Conservation (phyloP, 2,797 vertebrate genomes). For the Pteropus rufus region DNA sequence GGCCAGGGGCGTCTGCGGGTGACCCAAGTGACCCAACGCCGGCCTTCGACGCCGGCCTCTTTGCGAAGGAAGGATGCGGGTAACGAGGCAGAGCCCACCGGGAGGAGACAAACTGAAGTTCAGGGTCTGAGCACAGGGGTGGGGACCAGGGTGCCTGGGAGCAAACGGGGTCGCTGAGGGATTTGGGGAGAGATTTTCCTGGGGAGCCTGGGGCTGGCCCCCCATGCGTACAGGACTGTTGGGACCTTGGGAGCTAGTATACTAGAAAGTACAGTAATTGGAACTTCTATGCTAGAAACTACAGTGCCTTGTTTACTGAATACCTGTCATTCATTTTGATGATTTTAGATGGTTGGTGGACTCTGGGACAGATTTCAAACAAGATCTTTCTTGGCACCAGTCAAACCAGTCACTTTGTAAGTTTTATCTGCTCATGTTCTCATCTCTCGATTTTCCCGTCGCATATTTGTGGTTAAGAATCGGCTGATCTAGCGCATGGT, state of each 20-base stretch:
- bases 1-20: accelerated
- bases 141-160: too few relatives aligned
- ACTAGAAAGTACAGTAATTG: too few relatives aligned
- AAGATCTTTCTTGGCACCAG: constrained; percentile 74
- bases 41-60: background rate
- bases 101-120: accelerated
- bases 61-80: accelerated
- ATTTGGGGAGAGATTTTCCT: background rate
- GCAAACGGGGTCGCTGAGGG: too few relatives aligned
- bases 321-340: background rate
- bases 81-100: background rate
- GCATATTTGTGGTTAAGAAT: background rate
- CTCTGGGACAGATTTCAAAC: constrained; percentile 85
- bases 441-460: background rate
- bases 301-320: background rate
- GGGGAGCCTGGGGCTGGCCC: background rate
- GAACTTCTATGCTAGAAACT: background rate
- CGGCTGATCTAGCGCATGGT: accelerated
- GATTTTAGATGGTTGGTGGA: constrained; percentile 78
- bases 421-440: constrained; percentile 57
- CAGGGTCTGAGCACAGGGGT: background rate
- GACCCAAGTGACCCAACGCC: too few relatives aligned
- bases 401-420: constrained; percentile 83
- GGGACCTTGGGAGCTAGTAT: background rate
- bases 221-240: accelerated